Evolutionary conservation across 2,797 vertebrate species (phyloP).

Genomic region (Odontamblyopus lacepedii): DNA sequence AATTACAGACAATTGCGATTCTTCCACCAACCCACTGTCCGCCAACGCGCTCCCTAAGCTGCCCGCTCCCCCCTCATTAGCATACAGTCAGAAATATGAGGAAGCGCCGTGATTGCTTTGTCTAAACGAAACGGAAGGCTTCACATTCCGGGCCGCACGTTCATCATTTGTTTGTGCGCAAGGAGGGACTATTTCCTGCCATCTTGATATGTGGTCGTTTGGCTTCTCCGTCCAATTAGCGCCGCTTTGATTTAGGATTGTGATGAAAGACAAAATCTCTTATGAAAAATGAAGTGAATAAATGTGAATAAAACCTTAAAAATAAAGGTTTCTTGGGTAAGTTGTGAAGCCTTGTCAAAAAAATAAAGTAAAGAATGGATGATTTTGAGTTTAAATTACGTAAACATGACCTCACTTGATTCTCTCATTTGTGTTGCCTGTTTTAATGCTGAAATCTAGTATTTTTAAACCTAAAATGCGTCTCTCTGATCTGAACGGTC

Average conservation of each 20-base stretch:
- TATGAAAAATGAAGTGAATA: background rate
- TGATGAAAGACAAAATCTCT: background rate
- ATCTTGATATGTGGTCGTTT: background rate
- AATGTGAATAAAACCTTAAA: too few species aligned
- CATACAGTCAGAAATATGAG: slow-evolving; percentile 26
- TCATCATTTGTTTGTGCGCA: slow-evolving; percentile 32
- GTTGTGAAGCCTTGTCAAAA: too few species aligned
- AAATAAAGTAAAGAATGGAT: too few species aligned
- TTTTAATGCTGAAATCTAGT: too few species aligned
- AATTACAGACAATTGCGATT: slow-evolving; percentile 12
- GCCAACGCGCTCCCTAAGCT: slow-evolving; percentile 25
- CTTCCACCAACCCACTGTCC: slow-evolving; percentile 19
- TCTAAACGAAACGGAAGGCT: slow-evolving; percentile 40
- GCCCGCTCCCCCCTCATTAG: slow-evolving; percentile 24
- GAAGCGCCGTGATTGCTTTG: slow-evolving; percentile 28
- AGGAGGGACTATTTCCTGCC: slow-evolving; percentile 14
- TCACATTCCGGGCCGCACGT: slow-evolving; percentile 23
- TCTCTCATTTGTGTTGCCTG: too few species aligned
- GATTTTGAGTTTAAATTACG: too few species aligned
- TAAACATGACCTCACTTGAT: too few species aligned
- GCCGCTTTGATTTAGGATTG: background rate
- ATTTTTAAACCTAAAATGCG: too few species aligned
- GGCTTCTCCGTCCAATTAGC: background rate
- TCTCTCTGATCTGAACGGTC: too few species aligned
- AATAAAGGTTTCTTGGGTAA: background rate